These are phyloP conservation scores for Muschampia plurimacula DNA, from an alignment of 2,888 invertebrate species.

Conservation along the genomic window DNA sequence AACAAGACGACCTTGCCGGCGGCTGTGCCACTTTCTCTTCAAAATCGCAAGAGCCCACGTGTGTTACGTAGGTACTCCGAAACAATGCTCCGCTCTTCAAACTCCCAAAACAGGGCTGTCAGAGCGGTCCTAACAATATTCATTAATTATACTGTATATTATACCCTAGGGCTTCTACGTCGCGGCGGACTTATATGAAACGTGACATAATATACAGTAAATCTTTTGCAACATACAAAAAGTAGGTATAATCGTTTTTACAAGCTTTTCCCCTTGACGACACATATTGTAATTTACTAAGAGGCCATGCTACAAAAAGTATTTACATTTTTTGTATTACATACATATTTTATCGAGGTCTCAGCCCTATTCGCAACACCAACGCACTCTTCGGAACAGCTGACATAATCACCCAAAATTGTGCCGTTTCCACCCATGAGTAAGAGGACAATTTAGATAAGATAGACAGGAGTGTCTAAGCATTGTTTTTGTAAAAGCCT, in stretches of 20 bases:
- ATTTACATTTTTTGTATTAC: neutral
- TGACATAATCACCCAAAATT: slow-evolving; percentile 78
- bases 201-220: too few species aligned
- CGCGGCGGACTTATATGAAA: too few species aligned
- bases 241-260: too few species aligned
- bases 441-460: slow-evolving; percentile 68
- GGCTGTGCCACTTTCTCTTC: slow-evolving; percentile 81
- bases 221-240: too few species aligned
- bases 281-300: too few species aligned
- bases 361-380: slow-evolving; percentile 50
- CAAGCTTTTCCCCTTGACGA: too few species aligned
- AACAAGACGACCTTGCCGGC: slow-evolving; percentile 78
- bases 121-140: neutral
- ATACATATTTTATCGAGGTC: neutral
- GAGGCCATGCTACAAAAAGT: neutral
- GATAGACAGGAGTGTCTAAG: slow-evolving; percentile 62
- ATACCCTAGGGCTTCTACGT: too few species aligned
- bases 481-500: slow-evolving; percentile 74
- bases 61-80: slow-evolving; percentile 68
- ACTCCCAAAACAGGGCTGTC: slow-evolving; percentile 47
- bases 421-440: slow-evolving; percentile 64
- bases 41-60: slow-evolving; percentile 68
- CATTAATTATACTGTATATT: neutral
- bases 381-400: slow-evolving; percentile 70
- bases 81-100: slow-evolving; percentile 68